A percentile compares a stretch with the other conserved stretches of the same genome.
These are phyloP conservation scores for Erpobdella octoculata DNA, from an alignment of 2,888 invertebrate genomes.

Conservation along the genomic window DNA sequence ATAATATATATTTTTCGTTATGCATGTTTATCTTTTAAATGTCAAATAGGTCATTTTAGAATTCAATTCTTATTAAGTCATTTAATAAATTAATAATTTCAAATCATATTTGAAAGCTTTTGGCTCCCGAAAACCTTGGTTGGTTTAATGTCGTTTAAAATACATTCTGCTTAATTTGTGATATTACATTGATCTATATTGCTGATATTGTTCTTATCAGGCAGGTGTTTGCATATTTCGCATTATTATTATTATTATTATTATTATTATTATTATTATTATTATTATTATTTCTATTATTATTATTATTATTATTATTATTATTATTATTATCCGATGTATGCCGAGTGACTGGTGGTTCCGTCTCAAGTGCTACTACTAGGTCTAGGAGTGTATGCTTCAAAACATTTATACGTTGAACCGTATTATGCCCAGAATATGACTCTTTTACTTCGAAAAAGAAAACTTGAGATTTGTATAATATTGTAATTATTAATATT, in stretches of 20 bases:
- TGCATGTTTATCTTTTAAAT: no score
- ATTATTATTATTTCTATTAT: neutral
- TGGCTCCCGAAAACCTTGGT: neutral
- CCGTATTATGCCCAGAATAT: no score
- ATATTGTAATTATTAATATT: neutral
- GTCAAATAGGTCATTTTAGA: no score
- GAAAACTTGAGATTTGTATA: neutral
- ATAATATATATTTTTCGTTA: no score
- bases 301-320: neutral
- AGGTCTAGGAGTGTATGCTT: no score
- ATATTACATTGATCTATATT: neutral
- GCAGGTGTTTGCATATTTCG: neutral
- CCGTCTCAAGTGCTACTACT: no score
- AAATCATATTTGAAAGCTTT: neutral
- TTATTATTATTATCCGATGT: neutral
- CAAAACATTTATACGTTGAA: no score
- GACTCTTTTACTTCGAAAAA: neutral
- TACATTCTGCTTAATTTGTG: no score
- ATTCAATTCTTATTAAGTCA: neutral
- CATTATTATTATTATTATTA: neutral
- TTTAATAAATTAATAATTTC: neutral
- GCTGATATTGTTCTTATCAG: neutral
- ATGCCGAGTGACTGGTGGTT: no score
- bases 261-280: neutral
- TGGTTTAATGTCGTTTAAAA: neutral